Evolutionary conservation across 2,888 invertebrate species (phyloP).

Genomic region (Mimas tiliae): DNA sequence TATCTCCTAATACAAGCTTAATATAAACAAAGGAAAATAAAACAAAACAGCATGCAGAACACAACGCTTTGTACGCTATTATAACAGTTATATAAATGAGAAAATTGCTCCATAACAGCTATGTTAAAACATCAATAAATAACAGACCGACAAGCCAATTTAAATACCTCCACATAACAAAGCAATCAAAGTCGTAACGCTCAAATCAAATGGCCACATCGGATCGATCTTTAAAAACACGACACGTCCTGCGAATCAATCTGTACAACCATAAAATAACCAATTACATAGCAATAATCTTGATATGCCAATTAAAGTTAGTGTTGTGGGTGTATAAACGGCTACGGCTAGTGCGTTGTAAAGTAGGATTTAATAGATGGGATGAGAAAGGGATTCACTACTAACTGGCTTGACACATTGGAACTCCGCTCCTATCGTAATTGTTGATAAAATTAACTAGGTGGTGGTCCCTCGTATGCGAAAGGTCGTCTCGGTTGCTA

Average conservation of each 20-base stretch:
- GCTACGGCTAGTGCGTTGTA: conserved; percentile 68
- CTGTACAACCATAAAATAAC: conserved; percentile 60
- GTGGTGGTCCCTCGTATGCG: no score
- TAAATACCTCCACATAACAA: conserved; percentile 1
- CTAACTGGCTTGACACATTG: conserved; percentile 43
- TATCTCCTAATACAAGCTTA: no score
- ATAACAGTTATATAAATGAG: conserved; percentile 18
- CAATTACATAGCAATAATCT: conserved; percentile 72
- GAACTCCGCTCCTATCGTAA: conserved; percentile 32
- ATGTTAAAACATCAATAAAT: conserved; percentile 6
- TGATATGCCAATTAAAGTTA: conserved; percentile 79
- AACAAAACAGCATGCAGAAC: not conserved
- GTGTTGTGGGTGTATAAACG: conserved; percentile 72
- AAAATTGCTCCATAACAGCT: not conserved
- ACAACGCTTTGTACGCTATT: not conserved
- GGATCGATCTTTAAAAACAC: not conserved
- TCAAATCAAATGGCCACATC: conserved; percentile 3
- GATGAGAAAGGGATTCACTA: conserved; percentile 66
- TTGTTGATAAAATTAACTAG: conserved; percentile 21
- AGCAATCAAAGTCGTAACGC: conserved; percentile 6
- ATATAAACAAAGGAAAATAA: no score
- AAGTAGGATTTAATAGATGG: conserved; percentile 74
- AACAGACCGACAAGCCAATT: conserved; percentile 2
- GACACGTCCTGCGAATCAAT: conserved; percentile 42
- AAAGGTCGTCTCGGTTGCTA: no score